A percentile compares a stretch with the other conserved stretches of the same genome.
Evolutionary conservation across 2,113 vertebrate species (phyloP).

Genomic region (Oncorhynchus masou): DNA sequence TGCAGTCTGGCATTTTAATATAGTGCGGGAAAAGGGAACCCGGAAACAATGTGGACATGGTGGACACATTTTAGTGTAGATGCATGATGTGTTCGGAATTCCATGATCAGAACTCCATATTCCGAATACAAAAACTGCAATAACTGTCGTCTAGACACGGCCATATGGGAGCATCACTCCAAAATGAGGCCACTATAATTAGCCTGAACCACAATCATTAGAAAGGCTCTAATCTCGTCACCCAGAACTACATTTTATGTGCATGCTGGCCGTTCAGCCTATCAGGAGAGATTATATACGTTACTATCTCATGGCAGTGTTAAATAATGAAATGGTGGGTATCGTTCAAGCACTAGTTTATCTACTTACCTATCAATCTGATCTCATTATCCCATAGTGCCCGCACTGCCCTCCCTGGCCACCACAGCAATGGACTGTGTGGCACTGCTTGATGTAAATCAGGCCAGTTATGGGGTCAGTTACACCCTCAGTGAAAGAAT

Average conservation of each 20-base stretch:
- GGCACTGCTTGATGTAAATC: background rate
- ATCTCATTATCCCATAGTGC: background rate
- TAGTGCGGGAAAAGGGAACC: too few relatives aligned
- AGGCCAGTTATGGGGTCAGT: constrained; percentile 1
- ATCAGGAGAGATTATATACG: background rate
- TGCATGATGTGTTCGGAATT: too few relatives aligned
- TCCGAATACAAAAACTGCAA: too few relatives aligned
- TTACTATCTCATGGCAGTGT: background rate
- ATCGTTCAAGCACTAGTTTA: background rate
- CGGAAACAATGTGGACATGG: too few relatives aligned
- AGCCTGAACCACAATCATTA: background rate
- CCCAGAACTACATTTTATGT: too few relatives aligned
- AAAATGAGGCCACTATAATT: background rate
- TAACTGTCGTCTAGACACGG: too few relatives aligned
- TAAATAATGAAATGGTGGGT: background rate
- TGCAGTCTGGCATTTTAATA: too few relatives aligned
- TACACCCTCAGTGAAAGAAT: background rate
- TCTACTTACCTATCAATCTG: background rate
- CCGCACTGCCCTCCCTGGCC: background rate
- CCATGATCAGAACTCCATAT: too few relatives aligned
- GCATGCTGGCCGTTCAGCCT: background rate
- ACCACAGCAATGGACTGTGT: background rate
- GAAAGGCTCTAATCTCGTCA: background rate
- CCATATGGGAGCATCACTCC: background rate
- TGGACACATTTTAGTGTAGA: too few relatives aligned